Base-by-base conservation (phyloP, 2,797 vertebrate species). In the Rhabdomys pumilio region DNA sequence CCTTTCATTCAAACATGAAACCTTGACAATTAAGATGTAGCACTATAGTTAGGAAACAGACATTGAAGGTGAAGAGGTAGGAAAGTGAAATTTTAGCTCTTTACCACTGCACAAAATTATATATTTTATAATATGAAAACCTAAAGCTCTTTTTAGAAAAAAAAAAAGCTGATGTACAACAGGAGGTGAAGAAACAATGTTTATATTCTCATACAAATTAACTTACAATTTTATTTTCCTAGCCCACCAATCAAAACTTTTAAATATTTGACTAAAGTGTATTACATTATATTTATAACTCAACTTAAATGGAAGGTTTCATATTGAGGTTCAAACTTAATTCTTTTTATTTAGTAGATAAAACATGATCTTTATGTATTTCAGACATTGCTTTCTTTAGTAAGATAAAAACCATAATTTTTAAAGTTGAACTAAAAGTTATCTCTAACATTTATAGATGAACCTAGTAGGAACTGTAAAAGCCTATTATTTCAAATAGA, bases 251-350 rank as follows among this genome's bases (percentile, higher is more conserved):
- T 47, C 5, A 92, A 79, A 61, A 47, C 10, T 86, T 69, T 86
- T 86, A 24, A 63, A 89, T 38, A 55, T 14, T 3, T 29, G n/a
- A 50, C 69, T 77, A 82, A 67, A 76, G 50, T 73, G 31, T 88
- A 91, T 38, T 82, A 89, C 5, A 72, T 13, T 90, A 26, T 91
- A 77, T 53, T 91, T 7, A 89, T 14, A n/a, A 41, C 83, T 75
- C 38, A 96, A 82, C 88, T 94, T 83, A 94, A 93, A 85, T 81
- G 26, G 50, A 89, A 72, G n/a, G 61, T 91, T 96, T 94, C 38
- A 95, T 89, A 63, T 69, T 93, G 20, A 59, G 61, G 29, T 57
- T 91, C 84, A 87, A 75, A 93, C 47, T 90, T 92, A 79, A 34
- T 86, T 96, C 50, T 93, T 38, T 13, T 88, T 80, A 85, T 59